Evolutionary conservation across 2,797 vertebrate genomes (phyloP).

Genomic region (Octomys mimax): DNA sequence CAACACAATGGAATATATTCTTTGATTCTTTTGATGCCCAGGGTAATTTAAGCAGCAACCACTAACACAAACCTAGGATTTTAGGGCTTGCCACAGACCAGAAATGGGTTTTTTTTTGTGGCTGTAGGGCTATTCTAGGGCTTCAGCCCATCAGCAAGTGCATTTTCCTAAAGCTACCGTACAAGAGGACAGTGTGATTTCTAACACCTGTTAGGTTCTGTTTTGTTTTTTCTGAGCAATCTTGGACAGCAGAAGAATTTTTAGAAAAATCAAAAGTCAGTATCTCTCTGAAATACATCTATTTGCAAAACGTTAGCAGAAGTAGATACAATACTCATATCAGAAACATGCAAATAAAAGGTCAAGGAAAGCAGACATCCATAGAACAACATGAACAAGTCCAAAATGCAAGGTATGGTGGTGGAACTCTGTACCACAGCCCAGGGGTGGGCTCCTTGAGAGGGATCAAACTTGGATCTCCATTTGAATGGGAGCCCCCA

Average conservation of each 20-base stretch:
- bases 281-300: slow-evolving; percentile 48
- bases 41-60: slow-evolving; percentile 66
- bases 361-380: slow-evolving; percentile 25
- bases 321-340: not conserved
- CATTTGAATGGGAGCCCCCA: not conserved
- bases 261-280: slow-evolving; percentile 31
- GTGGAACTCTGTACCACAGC: not conserved
- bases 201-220: slow-evolving; percentile 60
- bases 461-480: not conserved
- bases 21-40: slow-evolving; percentile 78
- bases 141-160: not conserved
- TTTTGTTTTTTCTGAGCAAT: slow-evolving; percentile 57
- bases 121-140: not conserved
- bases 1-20: slow-evolving; percentile 72
- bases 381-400: not conserved
- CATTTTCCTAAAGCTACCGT: not conserved
- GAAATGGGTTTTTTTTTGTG: slow-evolving; percentile 68
- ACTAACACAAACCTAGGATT: not conserved
- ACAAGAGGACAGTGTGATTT: not conserved
- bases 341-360: slow-evolving; percentile 31
- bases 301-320: slow-evolving; percentile 38
- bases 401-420: not conserved
- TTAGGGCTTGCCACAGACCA: slow-evolving; percentile 39
- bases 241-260: slow-evolving; percentile 31
- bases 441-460: not conserved